Conservation (phyloP, 2,888 invertebrate species). For the Hofmannophila pseudospretella region DNA sequence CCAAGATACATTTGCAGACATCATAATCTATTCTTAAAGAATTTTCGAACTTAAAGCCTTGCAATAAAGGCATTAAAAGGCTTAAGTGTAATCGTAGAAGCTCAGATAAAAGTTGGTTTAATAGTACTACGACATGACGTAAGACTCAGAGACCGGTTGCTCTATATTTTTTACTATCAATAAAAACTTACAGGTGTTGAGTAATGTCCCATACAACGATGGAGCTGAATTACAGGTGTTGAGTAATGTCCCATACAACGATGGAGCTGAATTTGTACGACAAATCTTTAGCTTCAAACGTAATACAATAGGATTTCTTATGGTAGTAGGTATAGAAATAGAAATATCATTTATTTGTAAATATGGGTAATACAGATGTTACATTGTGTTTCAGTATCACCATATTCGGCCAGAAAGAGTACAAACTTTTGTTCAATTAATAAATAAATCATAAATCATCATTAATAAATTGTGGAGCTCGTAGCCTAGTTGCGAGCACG, state of each 20-base stretch:
- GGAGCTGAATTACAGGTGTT: constrained; percentile 1
- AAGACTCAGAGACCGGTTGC: constrained; percentile 9
- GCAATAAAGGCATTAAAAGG: neutral
- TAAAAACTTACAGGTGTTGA: constrained; percentile 7
- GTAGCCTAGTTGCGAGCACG: too few species aligned
- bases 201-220: constrained; percentile 1
- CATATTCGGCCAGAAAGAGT: too few species aligned
- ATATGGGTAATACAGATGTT: too few species aligned
- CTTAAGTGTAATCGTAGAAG: neutral
- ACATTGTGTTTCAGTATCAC: too few species aligned
- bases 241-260: constrained; percentile 3
- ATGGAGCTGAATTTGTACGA: neutral
- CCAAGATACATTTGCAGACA: constrained; percentile 5
- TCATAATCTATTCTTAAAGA: neutral
- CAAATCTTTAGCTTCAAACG: too few species aligned
- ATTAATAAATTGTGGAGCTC: too few species aligned
- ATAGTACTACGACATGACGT: constrained; percentile 7
- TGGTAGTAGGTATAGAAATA: too few species aligned
- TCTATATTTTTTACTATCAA: constrained; percentile 11
- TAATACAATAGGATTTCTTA: too few species aligned
- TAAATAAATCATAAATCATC: too few species aligned
- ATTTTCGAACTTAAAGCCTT: neutral
- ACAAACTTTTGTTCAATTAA: too few species aligned
- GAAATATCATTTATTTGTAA: too few species aligned
- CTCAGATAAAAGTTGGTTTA: neutral